These are phyloP conservation scores for Catostylus mosaicus DNA, from an alignment of 30 jellyfish, hydroid and myxozoan genomes.

Conservation along the genomic window DNA sequence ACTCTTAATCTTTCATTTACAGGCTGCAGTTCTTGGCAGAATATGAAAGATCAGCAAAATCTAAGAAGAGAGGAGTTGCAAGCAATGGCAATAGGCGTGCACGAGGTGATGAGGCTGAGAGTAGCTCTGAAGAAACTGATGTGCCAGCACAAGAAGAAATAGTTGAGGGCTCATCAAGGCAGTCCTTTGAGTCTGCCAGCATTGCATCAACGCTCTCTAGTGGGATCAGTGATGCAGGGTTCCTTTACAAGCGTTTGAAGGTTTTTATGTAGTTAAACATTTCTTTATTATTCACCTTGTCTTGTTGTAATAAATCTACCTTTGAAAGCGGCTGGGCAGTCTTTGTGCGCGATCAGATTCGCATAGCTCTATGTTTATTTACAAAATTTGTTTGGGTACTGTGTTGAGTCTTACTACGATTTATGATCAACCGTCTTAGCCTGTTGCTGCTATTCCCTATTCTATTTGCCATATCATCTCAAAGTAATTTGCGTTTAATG, in stretches of 20 bases:
- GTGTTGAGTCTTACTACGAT: no score
- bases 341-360: no score
- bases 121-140: not conserved
- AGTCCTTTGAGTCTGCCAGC: conserved; percentile 18
- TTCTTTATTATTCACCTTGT: not conserved
- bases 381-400: no score
- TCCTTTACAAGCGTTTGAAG: conserved; percentile 58
- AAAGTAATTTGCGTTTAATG: no score
- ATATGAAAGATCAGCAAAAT: not conserved
- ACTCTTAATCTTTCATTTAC: not conserved
- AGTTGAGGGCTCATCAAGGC: not conserved
- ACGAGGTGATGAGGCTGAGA: not conserved
- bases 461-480: no score
- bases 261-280: not conserved
- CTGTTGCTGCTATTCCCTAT: no score
- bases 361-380: no score
- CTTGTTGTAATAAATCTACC: no score
- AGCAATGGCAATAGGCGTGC: not conserved
- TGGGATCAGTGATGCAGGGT: conserved; percentile 71
- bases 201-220: conserved; percentile 46
- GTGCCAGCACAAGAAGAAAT: not conserved
- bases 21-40: conserved; percentile 3
- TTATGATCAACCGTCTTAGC: no score
- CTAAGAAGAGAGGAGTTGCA: not conserved
- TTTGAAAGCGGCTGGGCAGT: no score